These are phyloP conservation scores for Penelope pileata DNA, from an alignment of 2,113 vertebrate genomes.

Conservation along the genomic window DNA sequence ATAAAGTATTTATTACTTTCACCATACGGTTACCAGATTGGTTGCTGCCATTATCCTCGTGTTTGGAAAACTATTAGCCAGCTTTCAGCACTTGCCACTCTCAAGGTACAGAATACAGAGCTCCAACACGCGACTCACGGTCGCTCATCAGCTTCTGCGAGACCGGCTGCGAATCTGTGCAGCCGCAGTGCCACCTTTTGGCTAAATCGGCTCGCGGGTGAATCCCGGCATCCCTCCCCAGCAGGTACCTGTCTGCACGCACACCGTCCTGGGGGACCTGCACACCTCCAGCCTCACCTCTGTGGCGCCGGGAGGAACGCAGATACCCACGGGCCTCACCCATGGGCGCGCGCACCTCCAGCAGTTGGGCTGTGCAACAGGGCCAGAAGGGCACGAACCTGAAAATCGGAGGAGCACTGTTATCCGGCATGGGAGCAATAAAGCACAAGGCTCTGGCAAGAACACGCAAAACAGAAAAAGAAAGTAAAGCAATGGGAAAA, in stretches of 20 bases:
- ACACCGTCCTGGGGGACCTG: not conserved
- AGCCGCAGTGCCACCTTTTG: conserved; percentile 81
- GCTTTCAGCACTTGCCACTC: not conserved
- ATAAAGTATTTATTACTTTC: not conserved
- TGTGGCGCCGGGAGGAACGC: no score
- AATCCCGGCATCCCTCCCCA: not conserved
- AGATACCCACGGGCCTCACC: not conserved
- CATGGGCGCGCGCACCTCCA: not conserved
- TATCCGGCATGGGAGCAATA: not conserved
- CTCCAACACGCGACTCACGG: not conserved
- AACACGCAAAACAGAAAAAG: not conserved
- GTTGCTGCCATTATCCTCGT: not conserved
- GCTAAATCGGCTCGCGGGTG: conserved; percentile 44
- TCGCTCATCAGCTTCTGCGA: not conserved
- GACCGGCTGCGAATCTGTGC: conserved; percentile 14
- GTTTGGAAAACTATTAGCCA: not conserved
- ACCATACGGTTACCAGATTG: not conserved
- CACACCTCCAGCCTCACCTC: not conserved
- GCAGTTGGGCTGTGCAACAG: not conserved
- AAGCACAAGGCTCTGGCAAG: not conserved
- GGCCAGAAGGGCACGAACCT: not conserved
- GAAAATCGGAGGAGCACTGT: not conserved
- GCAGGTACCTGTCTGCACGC: not conserved
- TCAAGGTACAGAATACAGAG: not conserved
- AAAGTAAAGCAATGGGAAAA: not conserved